Conservation (phyloP, 2,888 invertebrate species). For the Hyppa rectilinea region DNA sequence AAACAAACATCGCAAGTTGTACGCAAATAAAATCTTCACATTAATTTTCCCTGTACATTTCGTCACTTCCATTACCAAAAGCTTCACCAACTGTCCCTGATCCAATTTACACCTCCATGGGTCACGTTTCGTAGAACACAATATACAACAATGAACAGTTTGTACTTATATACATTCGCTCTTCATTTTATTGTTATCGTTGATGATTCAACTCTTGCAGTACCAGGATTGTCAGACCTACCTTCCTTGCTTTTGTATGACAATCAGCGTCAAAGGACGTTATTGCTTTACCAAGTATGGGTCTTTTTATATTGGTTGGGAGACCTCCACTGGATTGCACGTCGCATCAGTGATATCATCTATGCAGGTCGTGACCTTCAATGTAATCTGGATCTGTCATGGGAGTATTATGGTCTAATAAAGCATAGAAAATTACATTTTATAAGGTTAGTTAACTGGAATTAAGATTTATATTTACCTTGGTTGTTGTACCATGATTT, state of each 20-base stretch:
- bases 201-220: conserved; percentile 77
- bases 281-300: conserved; percentile 55
- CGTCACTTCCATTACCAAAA: conserved; percentile 43
- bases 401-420: conserved; percentile 64
- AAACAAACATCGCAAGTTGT: conserved; percentile 19
- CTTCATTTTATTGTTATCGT: conserved; percentile 75
- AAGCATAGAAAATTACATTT: conserved; percentile 72
- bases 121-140: conserved; percentile 76
- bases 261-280: conserved; percentile 35
- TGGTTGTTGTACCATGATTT: conserved; percentile 22
- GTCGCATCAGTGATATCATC: conserved; percentile 79
- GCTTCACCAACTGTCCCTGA: conserved; percentile 63
- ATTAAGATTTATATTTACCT: conserved; percentile 59
- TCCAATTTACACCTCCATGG: conserved; percentile 71
- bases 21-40: conserved; percentile 26
- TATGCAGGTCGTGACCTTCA: conserved; percentile 82
- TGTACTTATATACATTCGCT: conserved; percentile 65
- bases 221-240: conserved; percentile 71
- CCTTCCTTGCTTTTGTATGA: conserved; percentile 56
- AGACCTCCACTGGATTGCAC: conserved; percentile 70
- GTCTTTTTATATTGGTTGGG: conserved; percentile 69
- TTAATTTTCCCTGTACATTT: conserved; percentile 32
- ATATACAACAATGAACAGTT: conserved; percentile 65
- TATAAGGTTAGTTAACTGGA: conserved; percentile 71
- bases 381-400: conserved; percentile 78